phyloP scores from a whole-genome alignment of 1,140 invertebrate genomes.

The Conopomorpha cramerella region DNA sequence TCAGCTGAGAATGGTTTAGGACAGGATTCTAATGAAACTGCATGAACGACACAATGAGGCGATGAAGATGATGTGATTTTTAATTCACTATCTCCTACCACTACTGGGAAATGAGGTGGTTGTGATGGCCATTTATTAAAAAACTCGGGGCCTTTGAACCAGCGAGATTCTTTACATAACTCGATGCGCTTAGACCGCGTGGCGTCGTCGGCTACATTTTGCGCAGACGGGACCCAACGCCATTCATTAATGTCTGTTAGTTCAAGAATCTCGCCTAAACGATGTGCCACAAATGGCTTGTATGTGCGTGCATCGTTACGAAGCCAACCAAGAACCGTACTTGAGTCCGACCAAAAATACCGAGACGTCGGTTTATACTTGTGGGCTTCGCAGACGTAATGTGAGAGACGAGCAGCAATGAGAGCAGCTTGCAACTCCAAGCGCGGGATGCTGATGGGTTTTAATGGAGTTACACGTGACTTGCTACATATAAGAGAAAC shows the following conservation, averaged over 20 bases:
- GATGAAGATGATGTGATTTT: not conserved
- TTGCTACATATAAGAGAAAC: conserved; percentile 8
- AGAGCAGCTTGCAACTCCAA: conserved; percentile 13
- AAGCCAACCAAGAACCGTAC: conserved; percentile 8
- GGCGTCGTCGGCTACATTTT: conserved; percentile 21
- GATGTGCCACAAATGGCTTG: conserved; percentile 29
- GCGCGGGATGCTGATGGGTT: conserved; percentile 7
- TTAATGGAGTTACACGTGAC: conserved; percentile 10
- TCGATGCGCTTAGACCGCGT: conserved; percentile 2
- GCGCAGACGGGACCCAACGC: conserved; percentile 13
- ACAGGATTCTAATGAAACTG: no score
- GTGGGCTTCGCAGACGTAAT: conserved; percentile 2
- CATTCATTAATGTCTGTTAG: conserved; percentile 13
- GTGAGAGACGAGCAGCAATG: conserved; percentile 4
- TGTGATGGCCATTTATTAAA: not conserved
- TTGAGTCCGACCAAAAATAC: conserved; percentile 13
- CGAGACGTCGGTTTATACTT: conserved; percentile 1
- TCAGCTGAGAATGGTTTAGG: no score
- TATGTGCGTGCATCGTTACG: conserved; percentile 9
- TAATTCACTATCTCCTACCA: not conserved
- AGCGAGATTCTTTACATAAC: not conserved
- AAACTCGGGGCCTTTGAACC: not conserved
- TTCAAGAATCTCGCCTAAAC: conserved; percentile 23
- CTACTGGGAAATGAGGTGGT: not conserved
- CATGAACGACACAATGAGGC: not conserved